A percentile compares a stretch with the other conserved stretches of the same genome.
Conservation (phyloP, 2,113 vertebrate genomes). For the Toxostoma redivivum region DNA sequence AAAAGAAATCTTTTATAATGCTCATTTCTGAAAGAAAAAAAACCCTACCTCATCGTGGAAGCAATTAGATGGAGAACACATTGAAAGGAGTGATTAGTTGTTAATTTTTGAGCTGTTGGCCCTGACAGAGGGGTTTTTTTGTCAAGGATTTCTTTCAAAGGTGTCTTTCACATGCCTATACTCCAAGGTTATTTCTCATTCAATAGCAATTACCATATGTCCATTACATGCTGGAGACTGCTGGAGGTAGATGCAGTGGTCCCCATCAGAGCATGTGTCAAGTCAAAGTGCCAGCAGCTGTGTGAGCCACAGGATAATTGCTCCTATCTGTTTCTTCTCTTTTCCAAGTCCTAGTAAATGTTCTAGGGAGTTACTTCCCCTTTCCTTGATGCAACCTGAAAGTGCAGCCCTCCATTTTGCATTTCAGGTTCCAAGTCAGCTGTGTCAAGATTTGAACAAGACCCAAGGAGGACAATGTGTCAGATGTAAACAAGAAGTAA, state of each 20-base stretch:
- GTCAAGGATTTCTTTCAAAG: conserved; percentile 25
- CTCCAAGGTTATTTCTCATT: conserved; percentile 51
- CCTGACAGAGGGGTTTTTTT: not conserved
- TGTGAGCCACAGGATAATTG: conserved; percentile 31
- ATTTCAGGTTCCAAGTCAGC: conserved; percentile 66
- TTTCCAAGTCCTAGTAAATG: conserved; percentile 47
- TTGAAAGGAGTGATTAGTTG: conserved; percentile 35
- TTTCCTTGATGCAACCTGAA: conserved; percentile 25
- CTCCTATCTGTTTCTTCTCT: conserved; percentile 63
- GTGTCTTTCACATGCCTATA: conserved; percentile 24
- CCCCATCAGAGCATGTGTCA: conserved; percentile 7
- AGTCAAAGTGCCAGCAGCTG: conserved; percentile 50
- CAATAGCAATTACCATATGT: conserved; percentile 40
- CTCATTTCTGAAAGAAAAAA: conserved; percentile 42
- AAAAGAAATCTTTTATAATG: conserved; percentile 62
- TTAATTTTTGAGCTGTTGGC: conserved; percentile 55
- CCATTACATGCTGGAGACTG: conserved; percentile 21
- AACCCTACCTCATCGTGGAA: not conserved
- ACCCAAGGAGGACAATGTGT: conserved; percentile 62
- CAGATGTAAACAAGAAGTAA: conserved; percentile 65
- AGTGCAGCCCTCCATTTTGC: conserved; percentile 35
- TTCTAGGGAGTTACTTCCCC: conserved; percentile 50
- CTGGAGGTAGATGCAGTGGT: conserved; percentile 23
- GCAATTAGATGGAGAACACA: conserved; percentile 48
- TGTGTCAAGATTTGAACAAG: conserved; percentile 56